These are phyloP conservation scores for Morelia viridis DNA, from an alignment of 2,797 vertebrate species.

Conservation along the genomic window DNA sequence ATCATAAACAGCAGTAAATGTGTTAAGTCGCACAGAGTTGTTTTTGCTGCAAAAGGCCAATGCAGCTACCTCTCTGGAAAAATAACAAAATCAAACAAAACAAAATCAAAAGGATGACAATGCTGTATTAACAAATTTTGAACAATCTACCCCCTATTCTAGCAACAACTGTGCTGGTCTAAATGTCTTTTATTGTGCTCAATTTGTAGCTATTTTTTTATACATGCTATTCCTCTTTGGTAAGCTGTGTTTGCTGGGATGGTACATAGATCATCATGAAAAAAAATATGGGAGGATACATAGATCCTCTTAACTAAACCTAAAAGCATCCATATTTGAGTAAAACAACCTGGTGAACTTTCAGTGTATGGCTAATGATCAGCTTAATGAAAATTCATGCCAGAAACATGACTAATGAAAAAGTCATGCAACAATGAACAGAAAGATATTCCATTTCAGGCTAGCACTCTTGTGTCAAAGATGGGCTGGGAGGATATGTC, in stretches of 20 bases:
- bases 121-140: conserved; percentile 40
- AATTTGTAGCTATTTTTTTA: conserved; percentile 34
- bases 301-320: not conserved
- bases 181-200: conserved; percentile 54
- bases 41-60: not conserved
- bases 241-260: not conserved
- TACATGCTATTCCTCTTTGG: not conserved
- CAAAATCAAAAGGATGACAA: conserved; percentile 52
- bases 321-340: not conserved
- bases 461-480: not conserved
- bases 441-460: not conserved
- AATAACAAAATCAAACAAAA: conserved; percentile 30
- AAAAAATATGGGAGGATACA: not conserved
- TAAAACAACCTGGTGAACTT: not conserved
- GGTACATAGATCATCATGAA: not conserved
- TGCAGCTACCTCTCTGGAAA: conserved; percentile 4
- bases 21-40: not conserved
- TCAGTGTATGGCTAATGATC: not conserved
- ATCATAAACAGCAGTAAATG: conserved; percentile 33
- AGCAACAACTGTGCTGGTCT: conserved; percentile 33
- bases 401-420: not conserved
- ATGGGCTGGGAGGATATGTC: not conserved
- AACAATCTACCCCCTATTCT: conserved; percentile 25
- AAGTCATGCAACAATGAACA: not conserved
- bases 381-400: not conserved